Evolutionary conservation across 2,113 vertebrate genomes (phyloP).

Genomic region (Gyps fulvus): DNA sequence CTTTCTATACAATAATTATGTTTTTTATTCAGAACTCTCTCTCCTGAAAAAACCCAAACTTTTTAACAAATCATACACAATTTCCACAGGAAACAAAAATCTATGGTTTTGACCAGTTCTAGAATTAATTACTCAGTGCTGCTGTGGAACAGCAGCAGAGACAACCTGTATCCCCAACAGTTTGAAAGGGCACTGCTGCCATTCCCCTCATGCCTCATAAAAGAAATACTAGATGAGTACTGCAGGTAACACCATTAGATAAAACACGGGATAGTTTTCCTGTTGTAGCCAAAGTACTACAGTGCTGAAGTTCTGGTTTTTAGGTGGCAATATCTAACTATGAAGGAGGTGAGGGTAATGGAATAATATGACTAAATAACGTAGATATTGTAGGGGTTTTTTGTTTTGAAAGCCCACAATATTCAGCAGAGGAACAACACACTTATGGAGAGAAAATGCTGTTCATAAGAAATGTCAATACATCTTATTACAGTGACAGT

Average conservation of each 20-base stretch:
- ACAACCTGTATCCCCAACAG: not conserved
- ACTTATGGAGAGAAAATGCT: not conserved
- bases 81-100: not conserved
- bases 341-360: not conserved
- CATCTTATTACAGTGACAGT: constrained; percentile 34
- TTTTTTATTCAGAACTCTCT: not conserved
- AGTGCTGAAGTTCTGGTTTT: not conserved
- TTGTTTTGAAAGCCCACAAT: not conserved
- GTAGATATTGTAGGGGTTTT: not conserved
- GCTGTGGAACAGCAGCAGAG: not conserved
- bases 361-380: not conserved
- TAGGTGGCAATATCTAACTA: not conserved
- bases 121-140: not conserved
- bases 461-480: constrained; percentile 29
- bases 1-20: not conserved
- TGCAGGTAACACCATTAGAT: not conserved
- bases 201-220: not conserved
- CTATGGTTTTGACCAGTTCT: not conserved
- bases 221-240: not conserved
- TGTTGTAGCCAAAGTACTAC: not conserved
- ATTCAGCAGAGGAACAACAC: constrained; percentile 12
- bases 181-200: not conserved
- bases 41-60: not conserved
- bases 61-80: not conserved
- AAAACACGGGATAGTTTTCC: not conserved